Conservation (phyloP, 2,113 vertebrate species). For the Budorcas taxicolor region DNA sequence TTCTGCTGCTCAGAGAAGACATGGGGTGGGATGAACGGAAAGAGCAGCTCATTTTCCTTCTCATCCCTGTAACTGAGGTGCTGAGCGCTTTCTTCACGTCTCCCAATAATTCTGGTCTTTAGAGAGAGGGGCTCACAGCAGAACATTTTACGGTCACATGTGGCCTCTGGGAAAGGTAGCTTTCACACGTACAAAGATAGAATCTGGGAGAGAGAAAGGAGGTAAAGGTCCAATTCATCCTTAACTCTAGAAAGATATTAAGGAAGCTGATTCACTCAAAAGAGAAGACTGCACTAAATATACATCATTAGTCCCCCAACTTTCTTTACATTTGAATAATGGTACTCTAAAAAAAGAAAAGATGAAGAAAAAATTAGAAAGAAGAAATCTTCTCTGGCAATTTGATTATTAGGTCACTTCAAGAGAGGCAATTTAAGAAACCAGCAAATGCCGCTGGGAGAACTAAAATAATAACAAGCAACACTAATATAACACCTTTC, state of each 20-base stretch:
- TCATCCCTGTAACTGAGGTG: neutral
- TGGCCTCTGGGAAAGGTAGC: neutral
- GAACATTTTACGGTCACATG: neutral
- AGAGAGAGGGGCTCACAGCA: neutral
- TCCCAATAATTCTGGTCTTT: neutral
- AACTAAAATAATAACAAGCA: conserved; percentile 61
- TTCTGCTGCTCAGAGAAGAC: neutral
- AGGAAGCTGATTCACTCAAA: neutral
- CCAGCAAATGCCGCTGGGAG: conserved; percentile 1
- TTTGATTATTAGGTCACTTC: conserved; percentile 37
- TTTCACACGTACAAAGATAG: neutral
- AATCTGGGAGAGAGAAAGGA: neutral
- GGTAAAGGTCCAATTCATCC: neutral
- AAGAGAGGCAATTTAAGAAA: conserved; percentile 60
- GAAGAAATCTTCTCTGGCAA: neutral
- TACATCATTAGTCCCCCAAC: neutral
- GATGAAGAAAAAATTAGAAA: neutral
- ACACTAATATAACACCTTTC: conserved; percentile 61
- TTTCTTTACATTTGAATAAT: conserved; percentile 13
- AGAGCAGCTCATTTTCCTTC: fast-evolving
- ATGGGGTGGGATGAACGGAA: neutral
- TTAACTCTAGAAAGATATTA: neutral
- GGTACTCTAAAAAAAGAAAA: neutral
- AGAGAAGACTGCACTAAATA: neutral
- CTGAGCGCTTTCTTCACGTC: fast-evolving